These are phyloP conservation scores for Epizoanthus scotinus DNA, from an alignment of 92 coral and sea anemone species.

Conservation along the genomic window DNA sequence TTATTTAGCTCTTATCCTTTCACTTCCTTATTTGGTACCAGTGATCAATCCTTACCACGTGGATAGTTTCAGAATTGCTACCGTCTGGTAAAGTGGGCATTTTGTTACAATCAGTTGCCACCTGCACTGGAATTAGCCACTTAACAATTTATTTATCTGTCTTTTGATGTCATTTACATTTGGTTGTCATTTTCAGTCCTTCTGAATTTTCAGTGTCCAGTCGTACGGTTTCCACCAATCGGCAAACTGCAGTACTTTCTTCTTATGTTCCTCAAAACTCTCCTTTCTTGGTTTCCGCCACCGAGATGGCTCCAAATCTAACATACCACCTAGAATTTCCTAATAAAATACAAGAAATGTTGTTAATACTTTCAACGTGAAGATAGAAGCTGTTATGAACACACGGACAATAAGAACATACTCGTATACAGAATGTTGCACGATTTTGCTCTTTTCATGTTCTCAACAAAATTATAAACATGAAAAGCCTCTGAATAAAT, in stretches of 20 bases:
- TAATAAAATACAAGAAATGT: conserved; percentile 21
- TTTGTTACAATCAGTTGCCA: too few relatives aligned
- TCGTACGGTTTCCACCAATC: conserved; percentile 99
- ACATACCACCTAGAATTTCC: conserved; percentile 98
- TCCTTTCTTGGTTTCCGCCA: conserved; percentile 95
- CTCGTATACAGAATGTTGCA: neutral
- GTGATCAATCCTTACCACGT: too few relatives aligned
- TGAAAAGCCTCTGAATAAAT: too few relatives aligned
- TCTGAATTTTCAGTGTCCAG: conserved; percentile 83
- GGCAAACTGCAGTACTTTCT: conserved; percentile 87
- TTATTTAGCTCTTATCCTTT: too few relatives aligned
- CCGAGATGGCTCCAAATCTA: conserved; percentile 89
- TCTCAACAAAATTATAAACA: too few relatives aligned
- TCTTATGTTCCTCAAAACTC: conserved; percentile 93
- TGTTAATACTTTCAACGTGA: neutral
- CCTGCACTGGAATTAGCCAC: neutral
- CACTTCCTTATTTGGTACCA: too few relatives aligned
- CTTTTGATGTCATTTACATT: neutral
- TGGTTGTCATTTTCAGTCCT: conserved; percentile 36
- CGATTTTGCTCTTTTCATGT: too few relatives aligned
- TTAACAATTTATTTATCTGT: neutral
- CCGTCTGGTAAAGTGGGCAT: too few relatives aligned
- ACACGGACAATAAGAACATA: neutral
- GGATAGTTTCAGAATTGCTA: too few relatives aligned
- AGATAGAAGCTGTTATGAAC: neutral